Percentiles rank a stretch among this genome's conserved stretches.
Evolutionary conservation across 1,140 invertebrate genomes (phyloP).

Genomic region (Hesperophylax magnus): DNA sequence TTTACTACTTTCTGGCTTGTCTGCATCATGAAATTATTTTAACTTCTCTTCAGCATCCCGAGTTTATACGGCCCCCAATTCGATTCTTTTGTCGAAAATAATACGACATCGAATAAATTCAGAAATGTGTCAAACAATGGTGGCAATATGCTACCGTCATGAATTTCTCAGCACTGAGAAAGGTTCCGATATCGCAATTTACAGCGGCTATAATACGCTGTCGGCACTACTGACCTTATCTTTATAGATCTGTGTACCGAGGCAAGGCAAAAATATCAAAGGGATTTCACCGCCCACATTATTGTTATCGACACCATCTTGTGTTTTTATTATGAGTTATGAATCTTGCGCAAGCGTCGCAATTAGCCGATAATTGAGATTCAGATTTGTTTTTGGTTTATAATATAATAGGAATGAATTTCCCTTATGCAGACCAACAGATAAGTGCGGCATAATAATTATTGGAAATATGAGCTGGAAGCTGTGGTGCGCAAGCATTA

Average conservation of each 20-base stretch:
- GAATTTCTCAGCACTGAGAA: constrained; percentile 14
- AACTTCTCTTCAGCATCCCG: too few relatives aligned
- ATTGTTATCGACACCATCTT: neutral
- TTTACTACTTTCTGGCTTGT: too few relatives aligned
- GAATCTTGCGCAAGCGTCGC: neutral
- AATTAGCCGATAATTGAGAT: neutral
- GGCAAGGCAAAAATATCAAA: constrained; percentile 14
- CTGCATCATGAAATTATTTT: too few relatives aligned
- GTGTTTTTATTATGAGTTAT: neutral
- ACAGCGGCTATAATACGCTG: constrained; percentile 18
- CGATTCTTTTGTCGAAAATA: neutral
- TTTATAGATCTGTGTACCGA: constrained; percentile 37
- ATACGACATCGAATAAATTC: neutral
- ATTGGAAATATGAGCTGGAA: too few relatives aligned
- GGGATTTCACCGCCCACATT: constrained; percentile 15
- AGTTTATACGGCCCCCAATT: neutral
- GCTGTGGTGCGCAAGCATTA: too few relatives aligned
- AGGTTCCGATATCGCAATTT: constrained; percentile 21
- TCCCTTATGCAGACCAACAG: too few relatives aligned
- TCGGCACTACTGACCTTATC: constrained; percentile 32
- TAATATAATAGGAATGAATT: too few relatives aligned
- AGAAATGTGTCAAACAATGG: neutral
- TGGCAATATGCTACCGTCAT: constrained; percentile 22
- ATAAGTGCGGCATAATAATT: too few relatives aligned
- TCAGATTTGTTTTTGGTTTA: too few relatives aligned